phyloP scores from a whole-genome alignment of 2,113 vertebrate species.

The Alaudala cheleensis region DNA sequence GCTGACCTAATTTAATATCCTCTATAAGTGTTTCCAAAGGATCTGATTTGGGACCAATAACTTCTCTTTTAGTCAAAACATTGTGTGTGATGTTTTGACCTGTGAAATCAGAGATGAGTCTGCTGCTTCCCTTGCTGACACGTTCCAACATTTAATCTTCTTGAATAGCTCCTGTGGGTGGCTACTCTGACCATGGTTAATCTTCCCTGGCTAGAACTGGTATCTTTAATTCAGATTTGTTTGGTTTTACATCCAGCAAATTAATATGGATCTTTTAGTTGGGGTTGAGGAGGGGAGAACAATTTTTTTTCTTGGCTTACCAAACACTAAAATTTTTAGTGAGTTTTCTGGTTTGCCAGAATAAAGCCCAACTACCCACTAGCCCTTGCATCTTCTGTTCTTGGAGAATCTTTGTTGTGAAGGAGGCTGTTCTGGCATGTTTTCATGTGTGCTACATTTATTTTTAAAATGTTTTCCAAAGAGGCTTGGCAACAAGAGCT shows the following conservation, averaged over 20 bases:
- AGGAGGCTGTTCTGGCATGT: conserved; percentile 2
- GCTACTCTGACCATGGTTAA: background rate
- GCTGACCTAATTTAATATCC: background rate
- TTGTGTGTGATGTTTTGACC: background rate
- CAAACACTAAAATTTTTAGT: background rate
- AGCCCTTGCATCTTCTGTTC: background rate
- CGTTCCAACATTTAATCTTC: background rate
- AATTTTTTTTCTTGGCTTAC: background rate
- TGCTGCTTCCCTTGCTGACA: background rate
- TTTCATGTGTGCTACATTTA: conserved; percentile 1
- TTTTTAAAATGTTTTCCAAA: conserved; percentile 33
- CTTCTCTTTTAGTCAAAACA: background rate
- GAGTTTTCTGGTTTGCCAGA: background rate
- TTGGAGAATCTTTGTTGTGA: background rate
- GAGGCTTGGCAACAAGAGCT: background rate
- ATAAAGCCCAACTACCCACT: background rate
- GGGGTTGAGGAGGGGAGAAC: background rate
- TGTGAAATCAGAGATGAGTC: background rate
- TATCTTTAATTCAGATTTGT: background rate
- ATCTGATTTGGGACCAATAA: background rate
- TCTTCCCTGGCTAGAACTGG: background rate
- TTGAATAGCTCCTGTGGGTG: background rate
- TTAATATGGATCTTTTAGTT: background rate
- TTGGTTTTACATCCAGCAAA: background rate
- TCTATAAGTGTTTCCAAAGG: background rate